Percentiles rank a stretch among this genome's conserved stretches.
phyloP scores from a whole-genome alignment of 2,113 vertebrate species.

The Orycteropus afer region DNA sequence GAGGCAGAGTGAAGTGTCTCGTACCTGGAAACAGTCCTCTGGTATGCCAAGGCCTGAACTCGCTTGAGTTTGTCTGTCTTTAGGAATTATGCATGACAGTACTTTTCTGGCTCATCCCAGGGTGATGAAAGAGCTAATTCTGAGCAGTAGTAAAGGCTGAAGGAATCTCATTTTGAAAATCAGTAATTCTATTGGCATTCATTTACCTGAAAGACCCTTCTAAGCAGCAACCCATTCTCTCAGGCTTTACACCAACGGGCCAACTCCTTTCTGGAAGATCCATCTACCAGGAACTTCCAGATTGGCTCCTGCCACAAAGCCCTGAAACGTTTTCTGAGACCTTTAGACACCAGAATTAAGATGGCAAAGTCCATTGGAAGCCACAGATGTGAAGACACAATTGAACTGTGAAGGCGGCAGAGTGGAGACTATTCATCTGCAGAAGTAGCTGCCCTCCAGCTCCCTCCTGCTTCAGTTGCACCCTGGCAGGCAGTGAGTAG shows the following conservation, averaged over 20 bases:
- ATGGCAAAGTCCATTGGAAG: constrained; percentile 41
- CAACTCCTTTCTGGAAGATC: neutral
- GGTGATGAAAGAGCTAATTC: neutral
- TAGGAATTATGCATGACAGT: neutral
- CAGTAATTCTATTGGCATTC: neutral
- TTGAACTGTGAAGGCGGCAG: neutral
- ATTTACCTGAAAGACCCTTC: neutral
- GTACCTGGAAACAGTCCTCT: neutral
- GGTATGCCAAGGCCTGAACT: neutral
- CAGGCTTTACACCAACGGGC: neutral
- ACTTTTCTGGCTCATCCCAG: neutral
- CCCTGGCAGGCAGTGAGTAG: neutral
- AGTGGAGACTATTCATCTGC: neutral
- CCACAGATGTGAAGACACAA: constrained; percentile 38
- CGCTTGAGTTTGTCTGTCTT: neutral
- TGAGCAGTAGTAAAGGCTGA: neutral
- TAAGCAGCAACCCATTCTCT: neutral
- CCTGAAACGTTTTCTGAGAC: neutral
- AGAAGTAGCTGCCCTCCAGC: neutral
- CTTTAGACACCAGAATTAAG: constrained; percentile 27
- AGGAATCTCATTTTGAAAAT: neutral
- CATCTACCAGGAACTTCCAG: neutral
- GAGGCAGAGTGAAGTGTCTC: neutral
- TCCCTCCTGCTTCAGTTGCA: neutral
- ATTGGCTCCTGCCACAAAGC: neutral